phyloP scores from a whole-genome alignment of 1,140 invertebrate species.

The Diabrotica virgifera region DNA sequence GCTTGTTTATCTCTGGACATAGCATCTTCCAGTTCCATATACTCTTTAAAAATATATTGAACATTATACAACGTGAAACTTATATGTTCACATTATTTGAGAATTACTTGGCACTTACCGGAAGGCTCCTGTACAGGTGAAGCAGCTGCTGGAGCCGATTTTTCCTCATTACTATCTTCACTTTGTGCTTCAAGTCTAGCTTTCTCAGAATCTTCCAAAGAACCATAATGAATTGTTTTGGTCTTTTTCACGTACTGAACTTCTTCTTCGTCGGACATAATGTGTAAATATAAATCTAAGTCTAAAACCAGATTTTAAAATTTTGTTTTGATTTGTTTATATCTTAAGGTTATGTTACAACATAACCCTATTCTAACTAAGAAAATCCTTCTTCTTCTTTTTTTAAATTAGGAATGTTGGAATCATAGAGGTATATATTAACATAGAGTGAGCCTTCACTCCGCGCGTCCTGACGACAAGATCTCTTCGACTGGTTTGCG shows the following conservation, averaged over 20 bases:
- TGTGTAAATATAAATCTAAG: neutral
- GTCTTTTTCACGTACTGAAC: slow-evolving; percentile 69
- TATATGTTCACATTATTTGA: neutral
- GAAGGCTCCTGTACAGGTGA: slow-evolving; percentile 67
- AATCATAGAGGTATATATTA: no score
- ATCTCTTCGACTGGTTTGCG: no score
- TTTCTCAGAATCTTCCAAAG: slow-evolving; percentile 77
- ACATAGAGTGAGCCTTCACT: no score
- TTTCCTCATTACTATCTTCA: slow-evolving; percentile 51
- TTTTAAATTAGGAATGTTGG: neutral
- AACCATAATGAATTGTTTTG: slow-evolving; percentile 83
- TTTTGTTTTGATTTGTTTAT: neutral
- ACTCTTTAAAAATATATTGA: slow-evolving; percentile 56
- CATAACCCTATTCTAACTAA: no score
- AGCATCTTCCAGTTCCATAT: slow-evolving; percentile 88
- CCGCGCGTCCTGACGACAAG: no score
- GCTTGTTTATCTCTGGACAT: slow-evolving; percentile 85
- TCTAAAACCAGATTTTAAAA: no score
- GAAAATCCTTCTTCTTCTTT: neutral
- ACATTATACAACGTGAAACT: neutral
- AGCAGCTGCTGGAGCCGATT: slow-evolving; percentile 45
- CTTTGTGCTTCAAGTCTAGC: slow-evolving; percentile 52
- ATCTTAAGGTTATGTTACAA: neutral
- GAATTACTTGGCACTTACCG: slow-evolving; percentile 50
- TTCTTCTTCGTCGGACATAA: slow-evolving; percentile 88